A percentile compares a stretch with the other conserved stretches of the same genome.
Conservation (phyloP, 2,797 vertebrate genomes). For the Gambelia wislizenii region DNA sequence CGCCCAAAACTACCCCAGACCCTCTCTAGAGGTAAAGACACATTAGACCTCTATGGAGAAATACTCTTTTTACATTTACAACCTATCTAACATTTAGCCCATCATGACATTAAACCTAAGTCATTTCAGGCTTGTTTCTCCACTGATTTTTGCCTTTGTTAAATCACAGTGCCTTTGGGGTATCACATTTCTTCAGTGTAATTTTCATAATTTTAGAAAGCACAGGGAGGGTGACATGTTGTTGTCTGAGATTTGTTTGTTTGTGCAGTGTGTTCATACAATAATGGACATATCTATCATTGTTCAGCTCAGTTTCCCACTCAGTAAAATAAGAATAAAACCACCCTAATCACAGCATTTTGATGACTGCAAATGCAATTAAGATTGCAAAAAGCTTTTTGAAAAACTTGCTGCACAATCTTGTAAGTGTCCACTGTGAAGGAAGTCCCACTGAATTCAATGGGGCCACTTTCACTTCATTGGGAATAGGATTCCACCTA, state of each 20-base stretch:
- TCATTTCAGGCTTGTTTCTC: background rate
- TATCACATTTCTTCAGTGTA: rapidly evolving
- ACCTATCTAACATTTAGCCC: background rate
- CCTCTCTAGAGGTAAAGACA: constrained; percentile 89
- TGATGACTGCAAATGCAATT: background rate
- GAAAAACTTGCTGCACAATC: no score
- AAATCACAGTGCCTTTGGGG: background rate
- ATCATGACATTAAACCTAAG: background rate
- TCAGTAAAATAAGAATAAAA: background rate
- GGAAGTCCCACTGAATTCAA: background rate
- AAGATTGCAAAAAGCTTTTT: background rate
- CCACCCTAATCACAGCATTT: background rate
- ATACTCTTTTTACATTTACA: background rate
- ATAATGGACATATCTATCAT: background rate
- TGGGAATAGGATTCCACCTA: background rate
- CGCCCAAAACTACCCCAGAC: constrained; percentile 86
- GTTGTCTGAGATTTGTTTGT: no score
- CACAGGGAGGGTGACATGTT: background rate
- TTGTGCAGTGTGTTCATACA: background rate
- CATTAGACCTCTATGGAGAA: background rate
- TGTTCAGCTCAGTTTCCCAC: background rate
- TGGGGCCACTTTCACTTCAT: background rate
- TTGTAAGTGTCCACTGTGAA: background rate
- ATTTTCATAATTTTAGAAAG: background rate
- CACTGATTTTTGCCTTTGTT: rapidly evolving